A percentile compares a stretch with the other conserved stretches of the same genome.
phyloP scores from a whole-genome alignment of 2,797 vertebrate species.

The Rhadinocentrus ornatus region DNA sequence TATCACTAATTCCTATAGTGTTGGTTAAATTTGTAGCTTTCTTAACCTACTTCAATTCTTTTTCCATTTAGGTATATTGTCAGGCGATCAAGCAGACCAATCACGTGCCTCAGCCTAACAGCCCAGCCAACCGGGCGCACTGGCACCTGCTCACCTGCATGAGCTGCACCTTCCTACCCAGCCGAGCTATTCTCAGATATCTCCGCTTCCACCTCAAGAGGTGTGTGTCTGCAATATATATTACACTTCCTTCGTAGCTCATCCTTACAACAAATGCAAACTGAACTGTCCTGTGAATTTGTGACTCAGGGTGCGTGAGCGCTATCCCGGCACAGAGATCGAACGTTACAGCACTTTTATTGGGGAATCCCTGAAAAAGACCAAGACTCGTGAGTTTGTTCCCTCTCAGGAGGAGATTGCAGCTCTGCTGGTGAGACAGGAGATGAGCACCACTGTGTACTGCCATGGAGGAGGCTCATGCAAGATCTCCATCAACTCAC shows the following conservation, averaged over 20 bases:
- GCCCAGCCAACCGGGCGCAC: conserved; percentile 89
- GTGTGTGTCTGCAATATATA: conserved; percentile 61
- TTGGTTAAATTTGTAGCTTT: conserved; percentile 1
- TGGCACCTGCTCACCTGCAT: conserved; percentile 95
- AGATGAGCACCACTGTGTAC: conserved; percentile 94
- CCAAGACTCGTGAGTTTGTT: conserved; percentile 91
- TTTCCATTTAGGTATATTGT: conserved; percentile 85
- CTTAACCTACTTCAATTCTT: neutral
- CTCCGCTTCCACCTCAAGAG: conserved; percentile 94
- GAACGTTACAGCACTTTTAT: conserved; percentile 90
- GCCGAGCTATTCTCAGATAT: conserved; percentile 91
- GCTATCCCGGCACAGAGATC: conserved; percentile 88
- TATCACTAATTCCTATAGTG: neutral
- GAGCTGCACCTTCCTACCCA: conserved; percentile 94
- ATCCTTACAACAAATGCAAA: neutral
- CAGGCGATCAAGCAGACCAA: conserved; percentile 97
- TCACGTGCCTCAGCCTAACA: conserved; percentile 91
- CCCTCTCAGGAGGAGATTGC: conserved; percentile 94
- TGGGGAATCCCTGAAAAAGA: conserved; percentile 91
- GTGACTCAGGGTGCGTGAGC: conserved; percentile 86
- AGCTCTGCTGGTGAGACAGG: conserved; percentile 89
- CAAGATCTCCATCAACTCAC: conserved; percentile 95
- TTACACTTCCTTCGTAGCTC: neutral
- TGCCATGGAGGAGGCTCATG: conserved; percentile 95
- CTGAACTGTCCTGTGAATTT: conserved; percentile 1